These are phyloP conservation scores for Sarcophaga rosellei DNA, from an alignment of 2,888 invertebrate species.

Conservation along the genomic window DNA sequence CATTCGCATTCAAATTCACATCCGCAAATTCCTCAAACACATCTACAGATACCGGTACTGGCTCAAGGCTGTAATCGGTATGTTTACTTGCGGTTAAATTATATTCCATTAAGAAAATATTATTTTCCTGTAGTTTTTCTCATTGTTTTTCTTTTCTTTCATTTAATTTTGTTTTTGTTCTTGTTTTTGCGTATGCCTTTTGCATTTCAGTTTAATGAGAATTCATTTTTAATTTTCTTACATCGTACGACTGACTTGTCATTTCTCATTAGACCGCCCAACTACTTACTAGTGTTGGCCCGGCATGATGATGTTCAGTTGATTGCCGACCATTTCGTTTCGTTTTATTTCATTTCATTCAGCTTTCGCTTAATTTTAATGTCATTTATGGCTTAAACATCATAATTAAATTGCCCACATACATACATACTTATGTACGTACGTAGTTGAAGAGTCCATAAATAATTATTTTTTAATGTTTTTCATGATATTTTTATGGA, in stretches of 20 bases:
- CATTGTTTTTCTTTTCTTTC: not conserved
- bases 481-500: not conserved
- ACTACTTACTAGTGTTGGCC: not conserved
- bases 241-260: slow-evolving; percentile 20
- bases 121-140: not conserved
- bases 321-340: slow-evolving; percentile 3
- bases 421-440: not conserved
- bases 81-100: slow-evolving; percentile 30
- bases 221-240: slow-evolving; percentile 19
- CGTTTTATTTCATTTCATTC: slow-evolving; percentile 9
- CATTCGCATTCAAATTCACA: slow-evolving; percentile 35
- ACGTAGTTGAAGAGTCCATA: slow-evolving; percentile 5
- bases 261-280: slow-evolving; percentile 16
- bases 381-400: slow-evolving; percentile 30
- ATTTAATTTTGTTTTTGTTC: slow-evolving; percentile 18
- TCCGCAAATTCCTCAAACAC: slow-evolving; percentile 19
- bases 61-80: slow-evolving; percentile 62
- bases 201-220: slow-evolving; percentile 32
- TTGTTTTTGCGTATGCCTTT: slow-evolving; percentile 8
- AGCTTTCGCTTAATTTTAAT: not conserved
- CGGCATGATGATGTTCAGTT: not conserved
- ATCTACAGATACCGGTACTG: slow-evolving; percentile 27
- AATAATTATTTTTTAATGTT: slow-evolving; percentile 14
- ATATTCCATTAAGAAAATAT: not conserved
- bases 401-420: slow-evolving; percentile 44